These are phyloP conservation scores for Arenaria interpres DNA, from an alignment of 2,113 vertebrate genomes.

Conservation along the genomic window DNA sequence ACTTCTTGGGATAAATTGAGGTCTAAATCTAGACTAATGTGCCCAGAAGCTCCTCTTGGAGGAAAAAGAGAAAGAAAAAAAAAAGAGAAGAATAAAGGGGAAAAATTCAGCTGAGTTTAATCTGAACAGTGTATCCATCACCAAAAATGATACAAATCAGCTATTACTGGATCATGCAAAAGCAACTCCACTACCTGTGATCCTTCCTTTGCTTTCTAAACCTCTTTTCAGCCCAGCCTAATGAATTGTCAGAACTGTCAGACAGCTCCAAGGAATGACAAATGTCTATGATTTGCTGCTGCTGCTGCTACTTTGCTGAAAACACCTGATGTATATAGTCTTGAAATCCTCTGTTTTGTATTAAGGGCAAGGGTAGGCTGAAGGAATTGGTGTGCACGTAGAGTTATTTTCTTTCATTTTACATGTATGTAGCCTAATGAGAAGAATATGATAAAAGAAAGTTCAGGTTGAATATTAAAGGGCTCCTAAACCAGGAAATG, in stretches of 20 bases:
- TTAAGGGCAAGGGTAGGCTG: slow-evolving; percentile 75
- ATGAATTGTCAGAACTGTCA: slow-evolving; percentile 89
- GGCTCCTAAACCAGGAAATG: background rate
- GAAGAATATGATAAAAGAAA: background rate
- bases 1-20: background rate
- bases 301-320: slow-evolving; percentile 75
- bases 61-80: background rate
- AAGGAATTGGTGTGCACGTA: slow-evolving; percentile 67
- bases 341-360: slow-evolving; percentile 73
- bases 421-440: background rate
- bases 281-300: slow-evolving; percentile 84
- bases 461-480: background rate
- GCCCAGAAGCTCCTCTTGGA: background rate
- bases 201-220: slow-evolving; percentile 80
- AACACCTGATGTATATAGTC: slow-evolving; percentile 83
- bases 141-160: slow-evolving; percentile 82
- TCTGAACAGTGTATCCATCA: slow-evolving; percentile 80
- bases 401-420: slow-evolving; percentile 61
- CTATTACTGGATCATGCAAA: slow-evolving; percentile 80
- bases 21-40: background rate
- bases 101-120: slow-evolving; percentile 68
- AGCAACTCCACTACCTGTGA: slow-evolving; percentile 76
- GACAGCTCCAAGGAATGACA: slow-evolving; percentile 84
- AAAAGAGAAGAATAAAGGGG: background rate
- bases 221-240: slow-evolving; percentile 82